These are phyloP conservation scores for Oreochromis grahami DNA, from an alignment of 2,797 vertebrate genomes.

Conservation along the genomic window DNA sequence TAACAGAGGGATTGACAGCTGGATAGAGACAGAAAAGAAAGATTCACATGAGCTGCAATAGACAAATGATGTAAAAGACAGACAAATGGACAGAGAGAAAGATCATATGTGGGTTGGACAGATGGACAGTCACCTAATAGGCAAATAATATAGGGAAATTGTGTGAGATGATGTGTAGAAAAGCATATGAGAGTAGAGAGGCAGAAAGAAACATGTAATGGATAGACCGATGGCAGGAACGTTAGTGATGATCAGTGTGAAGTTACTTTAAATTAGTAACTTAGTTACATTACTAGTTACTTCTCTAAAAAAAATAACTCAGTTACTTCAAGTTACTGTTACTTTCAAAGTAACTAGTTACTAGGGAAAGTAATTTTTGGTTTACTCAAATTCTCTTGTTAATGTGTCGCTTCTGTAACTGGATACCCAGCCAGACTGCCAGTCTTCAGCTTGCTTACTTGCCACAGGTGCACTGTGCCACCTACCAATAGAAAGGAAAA, in stretches of 20 bases:
- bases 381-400: too few relatives aligned
- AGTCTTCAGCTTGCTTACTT: too few relatives aligned
- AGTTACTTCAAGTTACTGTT: too few relatives aligned
- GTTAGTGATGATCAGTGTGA: background rate
- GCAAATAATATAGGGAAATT: background rate
- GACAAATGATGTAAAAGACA: conserved; percentile 24
- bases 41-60: background rate
- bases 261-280: too few relatives aligned
- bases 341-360: too few relatives aligned
- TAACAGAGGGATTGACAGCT: conserved; percentile 51
- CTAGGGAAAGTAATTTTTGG: too few relatives aligned
- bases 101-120: conserved; percentile 11
- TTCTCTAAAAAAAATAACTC: too few relatives aligned
- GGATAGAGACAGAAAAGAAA: conserved; percentile 18
- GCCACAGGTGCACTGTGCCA: too few relatives aligned
- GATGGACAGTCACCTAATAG: conserved; percentile 18
- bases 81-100: conserved; percentile 18
- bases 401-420: too few relatives aligned
- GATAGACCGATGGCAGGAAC: background rate
- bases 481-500: too few relatives aligned
- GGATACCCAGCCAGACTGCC: too few relatives aligned
- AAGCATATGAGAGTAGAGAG: background rate
- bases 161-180: background rate
- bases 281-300: too few relatives aligned
- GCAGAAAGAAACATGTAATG: background rate